These are phyloP conservation scores for Cheilosia vernalis DNA, from an alignment of 2,888 invertebrate species.

Conservation along the genomic window DNA sequence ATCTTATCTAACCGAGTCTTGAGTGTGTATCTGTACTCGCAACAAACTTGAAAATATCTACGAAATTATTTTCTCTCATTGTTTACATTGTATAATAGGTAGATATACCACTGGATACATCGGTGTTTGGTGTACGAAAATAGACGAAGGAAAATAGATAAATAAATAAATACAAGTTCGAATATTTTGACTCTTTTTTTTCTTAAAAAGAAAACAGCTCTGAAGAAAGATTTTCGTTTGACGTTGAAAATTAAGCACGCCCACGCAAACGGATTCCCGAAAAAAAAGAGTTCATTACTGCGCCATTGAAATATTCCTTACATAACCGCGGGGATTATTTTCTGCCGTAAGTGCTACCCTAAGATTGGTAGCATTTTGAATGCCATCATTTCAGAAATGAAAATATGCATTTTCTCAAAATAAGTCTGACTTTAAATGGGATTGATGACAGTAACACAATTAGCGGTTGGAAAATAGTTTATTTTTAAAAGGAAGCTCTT, in stretches of 20 bases:
- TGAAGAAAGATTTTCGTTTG: constrained; percentile 8
- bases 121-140: constrained; percentile 45
- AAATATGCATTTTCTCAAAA: no score
- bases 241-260: constrained; percentile 4
- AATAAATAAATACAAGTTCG: constrained; percentile 45
- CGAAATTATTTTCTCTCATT: constrained; percentile 48
- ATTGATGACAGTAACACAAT: no score
- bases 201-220: constrained; percentile 20
- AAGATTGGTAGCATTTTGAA: no score
- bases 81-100: constrained; percentile 49
- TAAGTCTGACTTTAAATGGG: no score
- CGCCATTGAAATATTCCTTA: constrained; percentile 7
- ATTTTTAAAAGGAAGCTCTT: no score
- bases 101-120: constrained; percentile 34
- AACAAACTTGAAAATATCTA: constrained; percentile 39
- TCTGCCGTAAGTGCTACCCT: background rate
- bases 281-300: constrained; percentile 2
- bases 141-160: constrained; percentile 53
- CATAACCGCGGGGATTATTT: background rate
- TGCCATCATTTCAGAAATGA: no score
- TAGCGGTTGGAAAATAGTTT: no score
- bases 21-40: background rate
- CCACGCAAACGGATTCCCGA: constrained; percentile 32
- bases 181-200: constrained; percentile 19
- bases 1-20: constrained; percentile 45